Conservation (phyloP, 2,797 vertebrate species). For the Gobionotothen gibberifrons region DNA sequence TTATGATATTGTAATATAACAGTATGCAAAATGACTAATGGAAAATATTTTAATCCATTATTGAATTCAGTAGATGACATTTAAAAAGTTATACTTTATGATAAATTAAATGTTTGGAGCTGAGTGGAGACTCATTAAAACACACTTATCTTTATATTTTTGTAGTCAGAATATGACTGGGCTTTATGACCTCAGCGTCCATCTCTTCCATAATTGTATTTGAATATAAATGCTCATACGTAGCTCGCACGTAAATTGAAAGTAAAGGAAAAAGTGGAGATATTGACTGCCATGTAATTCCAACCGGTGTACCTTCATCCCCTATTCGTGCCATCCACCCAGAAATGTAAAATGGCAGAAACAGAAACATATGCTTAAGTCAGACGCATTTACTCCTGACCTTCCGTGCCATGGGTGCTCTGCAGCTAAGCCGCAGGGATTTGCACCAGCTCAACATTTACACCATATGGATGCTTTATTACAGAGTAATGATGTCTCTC, state of each 20-base stretch:
- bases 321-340: constrained; percentile 36
- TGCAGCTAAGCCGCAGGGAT: constrained; percentile 89
- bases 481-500: constrained; percentile 88
- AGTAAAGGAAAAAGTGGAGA: not conserved
- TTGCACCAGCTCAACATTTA: constrained; percentile 91
- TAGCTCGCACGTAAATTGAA: not conserved
- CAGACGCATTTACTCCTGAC: constrained; percentile 85
- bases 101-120: not conserved
- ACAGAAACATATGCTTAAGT: constrained; percentile 87
- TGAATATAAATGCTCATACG: not conserved
- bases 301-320: constrained; percentile 25
- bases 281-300: not conserved
- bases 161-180: too few species aligned
- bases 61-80: too few species aligned
- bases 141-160: not conserved
- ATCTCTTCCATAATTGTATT: not conserved
- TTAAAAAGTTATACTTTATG: not conserved
- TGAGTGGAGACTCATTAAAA: not conserved
- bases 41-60: too few species aligned
- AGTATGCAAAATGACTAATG: too few species aligned
- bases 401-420: constrained; percentile 86
- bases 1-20: too few species aligned
- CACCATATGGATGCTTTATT: constrained; percentile 94
- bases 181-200: too few species aligned
- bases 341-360: constrained; percentile 64